Evolutionary conservation across 2,113 vertebrate genomes (phyloP).

Genomic region (Lucifuga dentata): DNA sequence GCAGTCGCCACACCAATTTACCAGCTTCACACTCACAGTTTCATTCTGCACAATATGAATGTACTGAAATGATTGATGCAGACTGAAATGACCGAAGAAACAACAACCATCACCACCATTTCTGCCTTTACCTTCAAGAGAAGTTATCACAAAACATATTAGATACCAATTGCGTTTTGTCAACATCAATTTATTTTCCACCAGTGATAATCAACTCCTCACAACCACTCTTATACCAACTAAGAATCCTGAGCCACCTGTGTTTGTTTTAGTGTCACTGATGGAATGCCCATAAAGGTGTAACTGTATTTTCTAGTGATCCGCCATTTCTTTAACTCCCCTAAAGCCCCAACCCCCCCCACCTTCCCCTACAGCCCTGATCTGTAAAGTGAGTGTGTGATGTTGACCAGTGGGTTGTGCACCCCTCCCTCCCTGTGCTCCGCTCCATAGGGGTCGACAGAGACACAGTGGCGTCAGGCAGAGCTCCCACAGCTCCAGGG

Average conservation of each 20-base stretch:
- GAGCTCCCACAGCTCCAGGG: constrained; percentile 89
- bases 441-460: constrained; percentile 86
- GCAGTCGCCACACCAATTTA: constrained; percentile 61
- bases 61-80: not conserved
- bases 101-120: not conserved
- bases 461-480: constrained; percentile 89
- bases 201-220: not conserved
- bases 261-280: constrained; percentile 77
- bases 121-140: constrained; percentile 14
- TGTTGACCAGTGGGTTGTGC: constrained; percentile 81
- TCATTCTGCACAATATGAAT: not conserved
- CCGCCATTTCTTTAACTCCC: constrained; percentile 28
- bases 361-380: constrained; percentile 63
- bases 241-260: constrained; percentile 53
- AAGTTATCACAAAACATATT: too few species aligned
- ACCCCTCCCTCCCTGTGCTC: constrained; percentile 78
- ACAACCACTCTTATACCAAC: not conserved
- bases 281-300: constrained; percentile 48
- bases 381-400: constrained; percentile 76
- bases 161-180: too few species aligned
- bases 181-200: not conserved
- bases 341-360: constrained; percentile 24
- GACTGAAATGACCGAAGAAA: constrained; percentile 11
- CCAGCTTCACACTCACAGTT: constrained; percentile 28
- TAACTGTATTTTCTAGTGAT: constrained; percentile 44